Evolutionary conservation across 1,140 invertebrate genomes (phyloP).

Genomic region (Bombus superbus): DNA sequence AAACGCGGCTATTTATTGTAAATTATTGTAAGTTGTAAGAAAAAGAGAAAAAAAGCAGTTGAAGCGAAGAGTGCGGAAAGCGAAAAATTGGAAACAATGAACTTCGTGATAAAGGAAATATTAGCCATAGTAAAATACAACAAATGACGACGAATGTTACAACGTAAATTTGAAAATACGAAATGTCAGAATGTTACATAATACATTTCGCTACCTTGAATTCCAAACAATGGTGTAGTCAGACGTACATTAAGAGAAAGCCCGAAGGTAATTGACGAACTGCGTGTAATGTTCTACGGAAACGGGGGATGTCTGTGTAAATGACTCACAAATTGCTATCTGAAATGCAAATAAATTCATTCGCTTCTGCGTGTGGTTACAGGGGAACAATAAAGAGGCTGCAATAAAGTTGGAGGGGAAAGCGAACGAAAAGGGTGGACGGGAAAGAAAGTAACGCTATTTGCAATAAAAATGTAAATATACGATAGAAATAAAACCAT

Average conservation of each 20-base stretch:
- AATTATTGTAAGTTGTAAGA: no score
- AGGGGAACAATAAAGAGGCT: constrained; percentile 31
- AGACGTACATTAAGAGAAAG: background rate
- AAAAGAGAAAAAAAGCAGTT: no score
- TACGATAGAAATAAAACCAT: background rate
- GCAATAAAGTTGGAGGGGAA: constrained; percentile 26
- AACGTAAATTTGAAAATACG: no score
- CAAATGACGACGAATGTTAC: no score
- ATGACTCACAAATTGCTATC: constrained; percentile 56
- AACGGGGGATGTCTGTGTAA: constrained; percentile 47
- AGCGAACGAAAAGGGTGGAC: constrained; percentile 11
- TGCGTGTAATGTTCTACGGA: background rate
- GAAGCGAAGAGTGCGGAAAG: no score
- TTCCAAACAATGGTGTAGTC: background rate
- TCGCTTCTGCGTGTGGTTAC: constrained; percentile 33
- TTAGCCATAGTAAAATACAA: no score
- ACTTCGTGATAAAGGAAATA: no score
- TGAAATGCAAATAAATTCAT: constrained; percentile 65
- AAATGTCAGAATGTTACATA: background rate
- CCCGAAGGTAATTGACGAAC: constrained; percentile 1
- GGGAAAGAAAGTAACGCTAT: background rate
- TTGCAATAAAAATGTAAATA: constrained; percentile 1
- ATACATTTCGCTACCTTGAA: background rate
- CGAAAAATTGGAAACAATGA: no score
- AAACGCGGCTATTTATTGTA: no score